Conservation (phyloP, 2,113 vertebrate genomes). For the Nanger granti region DNA sequence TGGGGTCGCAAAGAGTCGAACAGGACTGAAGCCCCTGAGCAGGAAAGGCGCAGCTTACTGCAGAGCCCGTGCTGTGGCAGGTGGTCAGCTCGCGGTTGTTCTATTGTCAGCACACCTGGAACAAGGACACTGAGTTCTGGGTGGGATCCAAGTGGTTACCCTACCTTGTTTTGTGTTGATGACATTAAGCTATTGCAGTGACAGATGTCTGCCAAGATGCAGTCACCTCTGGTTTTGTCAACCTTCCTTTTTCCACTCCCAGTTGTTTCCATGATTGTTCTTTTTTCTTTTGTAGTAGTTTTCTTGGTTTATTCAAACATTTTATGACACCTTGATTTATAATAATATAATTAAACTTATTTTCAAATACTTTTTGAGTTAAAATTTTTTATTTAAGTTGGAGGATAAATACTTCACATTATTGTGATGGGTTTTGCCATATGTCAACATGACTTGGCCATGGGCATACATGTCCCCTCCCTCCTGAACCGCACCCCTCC, state of each 20-base stretch:
- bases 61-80: neutral
- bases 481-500: neutral
- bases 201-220: neutral
- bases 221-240: neutral
- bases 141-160: neutral
- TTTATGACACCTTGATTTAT: conserved; percentile 17
- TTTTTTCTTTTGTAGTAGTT: neutral
- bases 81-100: neutral
- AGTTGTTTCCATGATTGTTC: neutral
- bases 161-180: neutral
- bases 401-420: neutral
- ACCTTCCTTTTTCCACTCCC: neutral
- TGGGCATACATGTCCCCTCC: neutral
- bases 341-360: conserved; percentile 47
- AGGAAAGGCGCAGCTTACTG: neutral
- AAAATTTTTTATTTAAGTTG: neutral
- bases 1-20: neutral
- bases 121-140: neutral
- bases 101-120: neutral
- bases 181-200: neutral
- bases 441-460: neutral
- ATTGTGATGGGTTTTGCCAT: neutral
- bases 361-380: conserved; percentile 54
- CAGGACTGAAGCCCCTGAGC: neutral
- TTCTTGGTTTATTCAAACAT: conserved; percentile 39